A percentile compares a stretch with the other conserved stretches of the same genome.
Evolutionary conservation across 2,888 invertebrate species (phyloP).

Genomic region (Diplazon laetatorius): DNA sequence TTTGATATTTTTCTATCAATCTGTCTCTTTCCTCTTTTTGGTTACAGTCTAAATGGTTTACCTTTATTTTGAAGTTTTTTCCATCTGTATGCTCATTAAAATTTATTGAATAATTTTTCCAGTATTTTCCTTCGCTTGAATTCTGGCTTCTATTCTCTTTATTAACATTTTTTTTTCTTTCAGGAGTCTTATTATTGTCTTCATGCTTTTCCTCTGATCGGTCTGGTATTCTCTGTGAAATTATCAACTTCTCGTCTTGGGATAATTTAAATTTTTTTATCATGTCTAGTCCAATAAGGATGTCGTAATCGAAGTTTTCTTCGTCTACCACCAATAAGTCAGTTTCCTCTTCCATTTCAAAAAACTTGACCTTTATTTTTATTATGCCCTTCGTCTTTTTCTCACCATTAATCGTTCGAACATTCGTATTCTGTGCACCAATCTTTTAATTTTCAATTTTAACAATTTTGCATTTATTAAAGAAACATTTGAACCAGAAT

Average conservation of each 20-base stretch:
- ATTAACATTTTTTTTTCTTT: not conserved
- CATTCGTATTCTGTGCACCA: slow-evolving; percentile 35
- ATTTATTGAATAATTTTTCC: slow-evolving; percentile 20
- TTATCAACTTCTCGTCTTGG: slow-evolving; percentile 61
- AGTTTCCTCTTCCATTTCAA: slow-evolving; percentile 57
- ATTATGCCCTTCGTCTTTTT: slow-evolving; percentile 62
- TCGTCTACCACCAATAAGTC: slow-evolving; percentile 63
- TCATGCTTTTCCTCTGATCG: not conserved
- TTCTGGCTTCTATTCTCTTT: not conserved
- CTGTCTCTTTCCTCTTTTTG: slow-evolving; percentile 51
- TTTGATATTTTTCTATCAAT: slow-evolving; percentile 53
- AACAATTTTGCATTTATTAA: slow-evolving; percentile 67
- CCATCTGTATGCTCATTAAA: slow-evolving; percentile 44
- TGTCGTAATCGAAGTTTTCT: slow-evolving; percentile 65
- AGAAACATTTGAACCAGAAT: slow-evolving; percentile 67
- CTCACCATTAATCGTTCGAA: slow-evolving; percentile 67
- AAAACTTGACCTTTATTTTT: slow-evolving; percentile 61
- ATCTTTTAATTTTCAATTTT: slow-evolving; percentile 53
- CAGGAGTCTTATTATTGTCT: not conserved
- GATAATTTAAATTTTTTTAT: slow-evolving; percentile 59
- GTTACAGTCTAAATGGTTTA: slow-evolving; percentile 45
- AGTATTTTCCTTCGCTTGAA: not conserved
- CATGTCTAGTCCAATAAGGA: slow-evolving; percentile 63
- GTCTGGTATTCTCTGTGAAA: slow-evolving; percentile 40
- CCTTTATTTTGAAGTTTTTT: slow-evolving; percentile 46